Conservation (phyloP, 2,888 invertebrate species). For the Chrysotoxum bicinctum region DNA sequence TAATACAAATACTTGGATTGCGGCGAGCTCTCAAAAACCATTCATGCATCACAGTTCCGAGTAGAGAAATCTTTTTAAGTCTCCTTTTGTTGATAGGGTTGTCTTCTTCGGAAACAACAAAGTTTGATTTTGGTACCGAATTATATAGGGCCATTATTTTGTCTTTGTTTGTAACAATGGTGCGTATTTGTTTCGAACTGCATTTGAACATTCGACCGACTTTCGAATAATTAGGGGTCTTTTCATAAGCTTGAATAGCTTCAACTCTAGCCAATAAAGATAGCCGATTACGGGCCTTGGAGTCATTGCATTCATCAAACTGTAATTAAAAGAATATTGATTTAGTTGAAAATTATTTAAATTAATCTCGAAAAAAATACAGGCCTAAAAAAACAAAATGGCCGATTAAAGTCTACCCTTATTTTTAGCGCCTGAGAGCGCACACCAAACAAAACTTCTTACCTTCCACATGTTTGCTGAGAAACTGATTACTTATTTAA, state of each 20-base stretch:
- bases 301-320: slow-evolving; percentile 58
- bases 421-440: slow-evolving; percentile 22
- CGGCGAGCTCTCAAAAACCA: slow-evolving; percentile 79
- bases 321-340: slow-evolving; percentile 18
- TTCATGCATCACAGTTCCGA: slow-evolving; percentile 78
- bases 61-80: slow-evolving; percentile 76
- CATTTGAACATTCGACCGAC: slow-evolving; percentile 60
- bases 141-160: slow-evolving; percentile 73
- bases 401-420: slow-evolving; percentile 38
- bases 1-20: slow-evolving; percentile 40
- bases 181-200: slow-evolving; percentile 63
- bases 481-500: slow-evolving; percentile 46
- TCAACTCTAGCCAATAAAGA: slow-evolving; percentile 39
- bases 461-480: slow-evolving; percentile 71
- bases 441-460: slow-evolving; percentile 58
- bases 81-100: slow-evolving; percentile 62
- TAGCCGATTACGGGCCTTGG: slow-evolving; percentile 57
- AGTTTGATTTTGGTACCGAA: background rate
- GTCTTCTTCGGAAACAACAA: background rate
- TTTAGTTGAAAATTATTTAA: background rate
- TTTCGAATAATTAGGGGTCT: slow-evolving; percentile 48
- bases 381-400: slow-evolving; percentile 16
- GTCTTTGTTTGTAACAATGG: slow-evolving; percentile 72
- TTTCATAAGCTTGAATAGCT: slow-evolving; percentile 61
- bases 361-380: background rate